Evolutionary conservation across 2,888 invertebrate species (phyloP), one percentile per base, ranked within the genome.

Genomic region (Caenorhabditis doughertyi): DNA sequence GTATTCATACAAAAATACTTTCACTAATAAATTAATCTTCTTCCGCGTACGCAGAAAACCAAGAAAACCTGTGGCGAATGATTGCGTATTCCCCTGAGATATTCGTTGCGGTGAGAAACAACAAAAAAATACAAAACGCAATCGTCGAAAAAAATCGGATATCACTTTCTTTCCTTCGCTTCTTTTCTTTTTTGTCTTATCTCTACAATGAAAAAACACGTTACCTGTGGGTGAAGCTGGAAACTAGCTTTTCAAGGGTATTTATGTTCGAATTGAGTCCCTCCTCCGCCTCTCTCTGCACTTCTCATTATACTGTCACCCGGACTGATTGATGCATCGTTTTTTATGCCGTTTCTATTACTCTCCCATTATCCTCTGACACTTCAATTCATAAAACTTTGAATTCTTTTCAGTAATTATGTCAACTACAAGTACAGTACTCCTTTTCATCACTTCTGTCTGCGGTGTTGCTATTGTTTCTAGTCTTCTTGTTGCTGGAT

Each of bases 221-320:
- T 67, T 76, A 60, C 67, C 65, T 67, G 76, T 42, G 56, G 47
- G 56, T 47, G 65, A 35, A 21, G 42, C 7, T 16, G 27, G n/a
- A 56, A 76, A 68, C 67, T 68, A 27, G 76, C 67, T 76, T 76
- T 67, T 76, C 76, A 58, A 76, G 76, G 76, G 76, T 76, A 76
- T 76, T 76, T 76, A 76, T 76, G 76, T 73, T 65, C 56, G 56
- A 47, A 42, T 42, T 53, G 29, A 44, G 44, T 21, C 18, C 18
- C 49, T 8, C 18, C 32, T 18, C 49, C 16, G 8, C n/a, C 62
- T 16, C 51, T 23, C 27, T n/a, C 51, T 16, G 51, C 13, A 51
- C 62, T 42, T 27, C 64, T 44, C 55, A 53, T 73, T 64, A 39
- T 70, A 53, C 65, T 39, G 65, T 49, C 65, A 65, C 29, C 55